Percentiles rank a stretch among this genome's conserved stretches.
These are phyloP conservation scores for Pogona vitticeps DNA, from an alignment of 2,113 vertebrate species.

Conservation along the genomic window DNA sequence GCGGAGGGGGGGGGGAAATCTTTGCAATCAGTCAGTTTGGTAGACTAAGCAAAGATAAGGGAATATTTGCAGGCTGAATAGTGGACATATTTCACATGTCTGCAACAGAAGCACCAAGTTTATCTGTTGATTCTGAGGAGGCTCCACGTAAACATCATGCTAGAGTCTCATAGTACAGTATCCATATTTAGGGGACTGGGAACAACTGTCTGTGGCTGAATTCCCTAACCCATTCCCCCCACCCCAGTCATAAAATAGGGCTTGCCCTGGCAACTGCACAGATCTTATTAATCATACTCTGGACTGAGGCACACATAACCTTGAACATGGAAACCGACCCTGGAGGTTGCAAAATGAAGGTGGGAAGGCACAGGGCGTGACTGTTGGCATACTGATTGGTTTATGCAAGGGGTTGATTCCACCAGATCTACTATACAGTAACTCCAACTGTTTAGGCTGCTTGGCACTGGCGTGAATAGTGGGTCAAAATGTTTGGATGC, in stretches of 20 bases:
- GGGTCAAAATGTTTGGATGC: not conserved
- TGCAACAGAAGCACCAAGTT: not conserved
- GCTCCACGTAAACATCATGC: too few relatives aligned
- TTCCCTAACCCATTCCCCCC: not conserved
- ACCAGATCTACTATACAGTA: too few relatives aligned
- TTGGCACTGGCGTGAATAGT: not conserved
- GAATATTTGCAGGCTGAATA: not conserved
- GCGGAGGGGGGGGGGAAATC: not conserved
- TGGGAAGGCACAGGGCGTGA: not conserved
- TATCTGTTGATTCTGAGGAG: not conserved
- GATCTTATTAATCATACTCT: not conserved
- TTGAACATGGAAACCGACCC: not conserved
- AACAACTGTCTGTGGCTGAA: not conserved
- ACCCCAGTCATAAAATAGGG: not conserved
- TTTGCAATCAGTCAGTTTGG: not conserved
- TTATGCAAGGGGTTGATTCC: too few relatives aligned
- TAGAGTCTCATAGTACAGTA: not conserved
- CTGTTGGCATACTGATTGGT: not conserved
- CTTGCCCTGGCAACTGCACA: not conserved
- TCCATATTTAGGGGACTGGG: not conserved
- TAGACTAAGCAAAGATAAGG: not conserved
- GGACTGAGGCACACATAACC: not conserved
- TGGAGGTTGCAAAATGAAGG: not conserved
- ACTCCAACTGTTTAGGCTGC: too few relatives aligned
- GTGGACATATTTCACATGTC: not conserved